These are phyloP conservation scores for Champsocephalus gunnari DNA, from an alignment of 2,797 vertebrate genomes.

Conservation along the genomic window DNA sequence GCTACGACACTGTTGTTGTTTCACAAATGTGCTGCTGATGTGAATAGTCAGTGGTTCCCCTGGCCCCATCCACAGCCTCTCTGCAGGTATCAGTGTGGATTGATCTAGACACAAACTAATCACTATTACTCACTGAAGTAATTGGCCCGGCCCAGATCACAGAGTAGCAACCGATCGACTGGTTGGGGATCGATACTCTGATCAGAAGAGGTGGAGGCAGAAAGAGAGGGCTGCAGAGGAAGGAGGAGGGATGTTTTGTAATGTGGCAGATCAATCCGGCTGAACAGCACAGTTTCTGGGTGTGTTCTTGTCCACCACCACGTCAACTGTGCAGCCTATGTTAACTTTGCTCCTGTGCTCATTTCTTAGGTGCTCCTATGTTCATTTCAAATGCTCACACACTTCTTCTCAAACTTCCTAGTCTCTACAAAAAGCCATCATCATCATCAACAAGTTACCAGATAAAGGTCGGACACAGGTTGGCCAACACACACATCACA, in stretches of 20 bases:
- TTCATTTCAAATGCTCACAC: not conserved
- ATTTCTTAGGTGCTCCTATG: constrained; percentile 16
- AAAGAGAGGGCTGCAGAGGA: constrained; percentile 52
- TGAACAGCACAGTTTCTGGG: constrained; percentile 39
- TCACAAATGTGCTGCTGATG: constrained; percentile 65
- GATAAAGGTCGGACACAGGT: not conserved
- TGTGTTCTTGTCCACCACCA: constrained; percentile 57
- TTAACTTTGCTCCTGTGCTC: constrained; percentile 6
- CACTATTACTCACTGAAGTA: constrained; percentile 99
- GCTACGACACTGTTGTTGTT: constrained; percentile 58
- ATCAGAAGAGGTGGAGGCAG: constrained; percentile 88
- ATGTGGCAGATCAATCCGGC: constrained; percentile 74
- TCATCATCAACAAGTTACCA: not conserved
- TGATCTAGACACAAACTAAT: constrained; percentile 99
- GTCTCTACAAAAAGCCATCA: too few relatives aligned
- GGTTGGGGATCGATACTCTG: constrained; percentile 92
- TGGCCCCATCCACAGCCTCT: constrained; percentile 70
- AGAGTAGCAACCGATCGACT: constrained; percentile 96
- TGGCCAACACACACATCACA: not conserved
- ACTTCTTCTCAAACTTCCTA: not conserved
- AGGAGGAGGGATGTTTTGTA: constrained; percentile 71
- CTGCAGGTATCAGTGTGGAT: constrained; percentile 91
- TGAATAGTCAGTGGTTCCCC: constrained; percentile 71
- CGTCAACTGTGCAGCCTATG: constrained; percentile 28
- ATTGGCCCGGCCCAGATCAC: constrained; percentile 98